These are phyloP conservation scores for Sphaeridia pumilis DNA, from an alignment of 2,888 invertebrate genomes.

Conservation along the genomic window DNA sequence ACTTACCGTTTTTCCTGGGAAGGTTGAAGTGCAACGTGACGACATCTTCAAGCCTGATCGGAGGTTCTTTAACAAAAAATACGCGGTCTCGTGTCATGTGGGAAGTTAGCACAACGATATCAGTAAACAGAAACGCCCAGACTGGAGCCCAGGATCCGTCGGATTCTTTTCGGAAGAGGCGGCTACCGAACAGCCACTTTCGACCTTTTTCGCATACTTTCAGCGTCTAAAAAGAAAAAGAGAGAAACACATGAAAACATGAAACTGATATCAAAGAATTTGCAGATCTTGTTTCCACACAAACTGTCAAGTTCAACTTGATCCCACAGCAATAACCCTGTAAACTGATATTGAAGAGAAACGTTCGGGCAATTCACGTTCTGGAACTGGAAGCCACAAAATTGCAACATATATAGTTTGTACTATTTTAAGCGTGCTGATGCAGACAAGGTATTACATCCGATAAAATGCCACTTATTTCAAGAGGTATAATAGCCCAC, in stretches of 20 bases:
- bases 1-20: constrained; percentile 33
- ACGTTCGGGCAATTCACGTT: too few relatives aligned
- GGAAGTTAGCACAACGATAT: constrained; percentile 32
- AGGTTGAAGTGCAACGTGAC: constrained; percentile 35
- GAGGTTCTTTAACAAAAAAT: constrained; percentile 34
- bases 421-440: too few relatives aligned
- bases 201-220: constrained; percentile 34
- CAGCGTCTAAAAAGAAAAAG: constrained; percentile 20
- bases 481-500: too few relatives aligned
- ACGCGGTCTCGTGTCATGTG: constrained; percentile 35
- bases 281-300: too few relatives aligned
- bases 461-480: too few relatives aligned
- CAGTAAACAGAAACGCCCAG: constrained; percentile 35
- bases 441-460: too few relatives aligned
- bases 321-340: too few relatives aligned
- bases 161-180: constrained; percentile 27
- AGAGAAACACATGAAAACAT: not conserved
- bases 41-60: constrained; percentile 32
- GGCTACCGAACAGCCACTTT: constrained; percentile 34
- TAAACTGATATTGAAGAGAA: too few relatives aligned
- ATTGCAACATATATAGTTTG: too few relatives aligned
- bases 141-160: constrained; percentile 35
- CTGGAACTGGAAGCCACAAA: too few relatives aligned
- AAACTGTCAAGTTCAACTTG: too few relatives aligned
- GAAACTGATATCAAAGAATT: too few relatives aligned